Percentiles rank a stretch among this genome's conserved stretches.
These are phyloP conservation scores for Gryllus bimaculatus DNA, from an alignment of 1,140 invertebrate genomes.

Conservation along the genomic window DNA sequence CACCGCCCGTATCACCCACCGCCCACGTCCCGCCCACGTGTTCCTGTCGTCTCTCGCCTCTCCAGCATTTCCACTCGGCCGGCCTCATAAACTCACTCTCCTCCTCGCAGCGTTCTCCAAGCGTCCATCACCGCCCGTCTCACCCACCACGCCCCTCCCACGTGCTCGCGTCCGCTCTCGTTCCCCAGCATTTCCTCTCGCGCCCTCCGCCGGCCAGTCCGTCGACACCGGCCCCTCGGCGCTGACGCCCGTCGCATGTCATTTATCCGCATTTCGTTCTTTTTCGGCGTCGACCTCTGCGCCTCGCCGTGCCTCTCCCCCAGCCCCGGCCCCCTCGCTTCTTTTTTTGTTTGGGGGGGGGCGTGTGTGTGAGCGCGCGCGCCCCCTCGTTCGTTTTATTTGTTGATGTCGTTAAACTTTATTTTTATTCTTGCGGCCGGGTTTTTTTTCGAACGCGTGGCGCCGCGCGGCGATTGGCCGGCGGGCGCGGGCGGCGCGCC, in stretches of 20 bases:
- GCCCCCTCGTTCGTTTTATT: neutral
- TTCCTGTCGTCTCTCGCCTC: too few relatives aligned
- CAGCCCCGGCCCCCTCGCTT: neutral
- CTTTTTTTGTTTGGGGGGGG: too few relatives aligned
- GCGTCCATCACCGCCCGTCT: too few relatives aligned
- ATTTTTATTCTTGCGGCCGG: neutral
- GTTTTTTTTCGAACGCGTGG: neutral
- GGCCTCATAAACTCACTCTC: too few relatives aligned
- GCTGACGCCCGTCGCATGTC: neutral
- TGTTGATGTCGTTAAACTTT: conserved; percentile 5
- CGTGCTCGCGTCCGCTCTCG: too few relatives aligned
- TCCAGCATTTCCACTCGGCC: too few relatives aligned
- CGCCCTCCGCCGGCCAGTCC: neutral
- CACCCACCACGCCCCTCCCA: too few relatives aligned
- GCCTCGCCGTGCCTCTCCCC: neutral
- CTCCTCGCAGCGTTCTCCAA: too few relatives aligned
- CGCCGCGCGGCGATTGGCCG: conserved; percentile 9
- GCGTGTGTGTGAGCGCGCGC: neutral
- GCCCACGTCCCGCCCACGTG: too few relatives aligned
- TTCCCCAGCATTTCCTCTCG: too few relatives aligned
- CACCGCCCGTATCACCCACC: too few relatives aligned
- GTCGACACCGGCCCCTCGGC: too few relatives aligned
- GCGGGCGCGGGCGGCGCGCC: neutral
- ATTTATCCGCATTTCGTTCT: neutral
- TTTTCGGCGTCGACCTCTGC: neutral